phyloP scores from a whole-genome alignment of 2,888 invertebrate genomes.

The Watsonalla cultraria region DNA sequence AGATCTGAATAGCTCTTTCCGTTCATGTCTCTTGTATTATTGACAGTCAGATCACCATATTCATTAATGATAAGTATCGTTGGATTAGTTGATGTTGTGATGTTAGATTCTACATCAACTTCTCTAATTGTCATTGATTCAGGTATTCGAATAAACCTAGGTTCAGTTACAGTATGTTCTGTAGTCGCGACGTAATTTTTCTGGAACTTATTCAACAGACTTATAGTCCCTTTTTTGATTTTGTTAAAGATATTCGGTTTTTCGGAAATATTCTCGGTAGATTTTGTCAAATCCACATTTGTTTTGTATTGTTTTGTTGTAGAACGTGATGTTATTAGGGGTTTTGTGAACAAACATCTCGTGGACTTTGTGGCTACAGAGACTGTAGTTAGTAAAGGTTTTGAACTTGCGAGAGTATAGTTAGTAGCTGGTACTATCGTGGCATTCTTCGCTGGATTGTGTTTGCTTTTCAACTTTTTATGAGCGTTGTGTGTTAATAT shows the following conservation, averaged over 20 bases:
- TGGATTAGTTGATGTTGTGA: constrained; percentile 11
- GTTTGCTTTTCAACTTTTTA: background rate
- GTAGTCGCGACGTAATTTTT: background rate
- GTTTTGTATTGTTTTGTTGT: background rate
- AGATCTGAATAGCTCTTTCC: constrained; percentile 21
- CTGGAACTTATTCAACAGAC: background rate
- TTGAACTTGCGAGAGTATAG: background rate
- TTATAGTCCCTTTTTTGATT: background rate
- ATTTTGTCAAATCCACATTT: background rate
- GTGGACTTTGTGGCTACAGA: background rate
- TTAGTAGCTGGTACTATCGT: background rate
- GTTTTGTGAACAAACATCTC: background rate
- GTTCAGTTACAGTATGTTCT: background rate
- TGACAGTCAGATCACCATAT: constrained; percentile 5
- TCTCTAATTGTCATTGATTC: background rate
- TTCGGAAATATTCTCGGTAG: background rate
- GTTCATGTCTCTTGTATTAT: background rate
- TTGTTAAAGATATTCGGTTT: background rate
- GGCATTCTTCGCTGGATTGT: background rate
- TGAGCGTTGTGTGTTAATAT: constrained; percentile 8
- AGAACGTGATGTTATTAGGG: background rate
- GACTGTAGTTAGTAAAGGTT: background rate
- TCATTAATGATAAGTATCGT: constrained; percentile 33
- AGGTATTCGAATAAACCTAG: background rate
- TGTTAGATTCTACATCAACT: background rate